Percentiles rank a stretch among this genome's conserved stretches.
Evolutionary conservation across 2,113 vertebrate genomes (phyloP).

Genomic region (Prunella himalayana): DNA sequence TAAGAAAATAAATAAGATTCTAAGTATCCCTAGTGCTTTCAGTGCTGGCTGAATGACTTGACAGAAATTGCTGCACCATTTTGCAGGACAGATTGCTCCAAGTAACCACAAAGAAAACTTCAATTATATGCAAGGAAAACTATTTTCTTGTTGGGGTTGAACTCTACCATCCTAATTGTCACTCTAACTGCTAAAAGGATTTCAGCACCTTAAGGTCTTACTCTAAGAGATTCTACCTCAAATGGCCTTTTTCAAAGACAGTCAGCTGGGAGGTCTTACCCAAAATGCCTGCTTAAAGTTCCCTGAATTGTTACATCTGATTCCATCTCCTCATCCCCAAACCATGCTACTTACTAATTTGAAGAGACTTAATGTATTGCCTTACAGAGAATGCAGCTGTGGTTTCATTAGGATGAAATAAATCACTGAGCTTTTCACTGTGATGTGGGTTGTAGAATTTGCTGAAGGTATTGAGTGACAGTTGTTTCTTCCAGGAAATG

Average conservation of each 20-base stretch:
- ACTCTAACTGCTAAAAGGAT: neutral
- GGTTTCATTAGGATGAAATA: neutral
- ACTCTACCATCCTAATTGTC: neutral
- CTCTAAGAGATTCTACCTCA: neutral
- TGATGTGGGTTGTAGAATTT: neutral
- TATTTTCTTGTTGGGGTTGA: neutral
- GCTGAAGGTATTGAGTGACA: neutral
- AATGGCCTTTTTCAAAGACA: neutral
- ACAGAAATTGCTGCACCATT: neutral
- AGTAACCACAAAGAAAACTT: neutral
- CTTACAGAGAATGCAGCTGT: neutral
- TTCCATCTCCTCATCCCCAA: neutral
- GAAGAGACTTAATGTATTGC: neutral
- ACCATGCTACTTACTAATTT: neutral
- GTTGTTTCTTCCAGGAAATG: neutral
- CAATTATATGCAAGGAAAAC: accelerated
- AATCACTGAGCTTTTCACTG: neutral
- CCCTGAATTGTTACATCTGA: neutral
- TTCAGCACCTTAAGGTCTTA: neutral
- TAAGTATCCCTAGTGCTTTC: neutral
- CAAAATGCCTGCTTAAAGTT: neutral
- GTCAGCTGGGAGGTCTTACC: neutral
- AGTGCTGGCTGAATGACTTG: neutral
- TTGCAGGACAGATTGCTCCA: neutral
- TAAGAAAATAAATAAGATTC: neutral